These are phyloP conservation scores for Ennomos erosarius DNA, from an alignment of 2,888 invertebrate species.

Conservation along the genomic window DNA sequence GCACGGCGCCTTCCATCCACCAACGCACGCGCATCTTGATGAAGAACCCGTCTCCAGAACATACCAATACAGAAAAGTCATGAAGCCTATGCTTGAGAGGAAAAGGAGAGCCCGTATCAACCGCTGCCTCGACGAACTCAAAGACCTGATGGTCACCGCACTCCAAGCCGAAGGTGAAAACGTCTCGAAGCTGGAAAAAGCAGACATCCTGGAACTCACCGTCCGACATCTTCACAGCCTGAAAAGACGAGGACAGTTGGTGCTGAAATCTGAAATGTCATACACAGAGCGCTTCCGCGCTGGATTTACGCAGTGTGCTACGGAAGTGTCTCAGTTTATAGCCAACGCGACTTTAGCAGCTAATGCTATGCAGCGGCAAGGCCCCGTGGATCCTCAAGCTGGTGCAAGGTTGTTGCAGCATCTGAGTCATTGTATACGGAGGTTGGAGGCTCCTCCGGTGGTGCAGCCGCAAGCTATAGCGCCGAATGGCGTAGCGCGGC, in stretches of 20 bases:
- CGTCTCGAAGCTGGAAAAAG: constrained; percentile 94
- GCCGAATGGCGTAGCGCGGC: constrained; percentile 81
- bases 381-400: constrained; percentile 92
- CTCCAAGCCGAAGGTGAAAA: constrained; percentile 95
- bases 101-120: constrained; percentile 95
- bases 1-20: constrained; percentile 82
- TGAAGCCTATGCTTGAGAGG: constrained; percentile 96
- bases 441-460: constrained; percentile 90
- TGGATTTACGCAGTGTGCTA: constrained; percentile 95
- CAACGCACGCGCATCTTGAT: constrained; percentile 71
- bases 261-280: constrained; percentile 87
- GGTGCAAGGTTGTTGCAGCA: constrained; percentile 94
- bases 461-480: constrained; percentile 67
- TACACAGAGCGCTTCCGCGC: constrained; percentile 93
- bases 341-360: constrained; percentile 89
- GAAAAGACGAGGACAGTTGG: constrained; percentile 87
- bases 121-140: constrained; percentile 94
- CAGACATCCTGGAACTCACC: constrained; percentile 94
- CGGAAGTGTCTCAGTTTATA: constrained; percentile 91
- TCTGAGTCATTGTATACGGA: constrained; percentile 87
- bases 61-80: constrained; percentile 96
- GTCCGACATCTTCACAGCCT: constrained; percentile 94
- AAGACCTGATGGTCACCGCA: constrained; percentile 94
- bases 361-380: constrained; percentile 87
- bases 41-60: constrained; percentile 92